These are phyloP conservation scores for Ciconia nigra DNA, from an alignment of 2,797 vertebrate species.

Conservation along the genomic window DNA sequence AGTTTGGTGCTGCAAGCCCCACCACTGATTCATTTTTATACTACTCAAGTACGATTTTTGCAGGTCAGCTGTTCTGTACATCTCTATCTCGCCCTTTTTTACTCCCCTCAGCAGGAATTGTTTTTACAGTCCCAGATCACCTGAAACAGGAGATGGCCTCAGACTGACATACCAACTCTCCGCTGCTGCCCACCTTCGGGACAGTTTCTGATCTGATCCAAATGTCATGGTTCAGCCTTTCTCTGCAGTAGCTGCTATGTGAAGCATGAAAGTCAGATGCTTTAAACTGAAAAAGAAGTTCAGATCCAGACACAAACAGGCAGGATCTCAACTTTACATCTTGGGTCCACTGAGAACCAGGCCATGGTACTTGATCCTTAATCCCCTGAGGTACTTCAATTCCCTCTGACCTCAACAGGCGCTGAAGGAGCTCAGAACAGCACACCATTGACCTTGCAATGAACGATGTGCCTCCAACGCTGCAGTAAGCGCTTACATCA, in stretches of 20 bases:
- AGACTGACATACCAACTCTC: background rate
- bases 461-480: background rate
- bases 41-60: background rate
- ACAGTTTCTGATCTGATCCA: background rate
- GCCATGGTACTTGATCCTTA: background rate
- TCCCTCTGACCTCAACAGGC: background rate
- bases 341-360: background rate
- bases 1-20: background rate
- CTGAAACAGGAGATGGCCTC: background rate
- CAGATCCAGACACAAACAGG: background rate
- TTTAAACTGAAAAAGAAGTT: background rate
- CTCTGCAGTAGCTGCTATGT: background rate
- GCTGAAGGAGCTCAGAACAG: background rate
- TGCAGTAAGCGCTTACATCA: background rate
- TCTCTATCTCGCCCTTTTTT: background rate
- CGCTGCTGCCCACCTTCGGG: background rate
- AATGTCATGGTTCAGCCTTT: background rate
- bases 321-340: background rate
- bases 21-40: background rate
- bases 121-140: background rate
- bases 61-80: background rate
- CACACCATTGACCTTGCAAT: background rate
- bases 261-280: background rate
- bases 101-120: background rate
- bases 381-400: background rate